A percentile compares a stretch with the other conserved stretches of the same genome.
These are phyloP conservation scores for Fundulus diaphanus DNA, from an alignment of 2,797 vertebrate genomes.

Conservation along the genomic window DNA sequence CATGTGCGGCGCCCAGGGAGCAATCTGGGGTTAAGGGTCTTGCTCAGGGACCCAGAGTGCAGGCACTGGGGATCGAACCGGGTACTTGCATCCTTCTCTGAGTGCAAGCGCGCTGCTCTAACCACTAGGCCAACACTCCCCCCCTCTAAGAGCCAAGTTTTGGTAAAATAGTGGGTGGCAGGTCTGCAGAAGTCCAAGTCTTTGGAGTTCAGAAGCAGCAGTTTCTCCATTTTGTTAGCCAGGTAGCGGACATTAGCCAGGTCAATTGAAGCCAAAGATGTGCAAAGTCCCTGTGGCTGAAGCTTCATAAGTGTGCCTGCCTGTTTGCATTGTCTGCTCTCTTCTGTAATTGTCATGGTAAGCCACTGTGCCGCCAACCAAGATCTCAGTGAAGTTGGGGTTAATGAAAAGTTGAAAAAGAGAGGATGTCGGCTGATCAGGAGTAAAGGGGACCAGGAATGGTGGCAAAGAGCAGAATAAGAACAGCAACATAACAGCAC, in stretches of 20 bases:
- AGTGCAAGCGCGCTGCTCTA: too few relatives aligned
- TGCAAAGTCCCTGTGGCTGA: too few relatives aligned
- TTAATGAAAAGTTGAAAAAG: neutral
- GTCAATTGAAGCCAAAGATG: too few relatives aligned
- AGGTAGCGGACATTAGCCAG: neutral
- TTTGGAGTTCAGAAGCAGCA: neutral
- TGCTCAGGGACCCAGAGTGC: too few relatives aligned
- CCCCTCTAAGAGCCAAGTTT: too few relatives aligned
- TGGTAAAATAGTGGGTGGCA: too few relatives aligned
- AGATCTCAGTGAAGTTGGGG: neutral
- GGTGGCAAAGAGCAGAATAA: neutral
- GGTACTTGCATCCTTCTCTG: too few relatives aligned
- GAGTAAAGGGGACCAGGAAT: neutral
- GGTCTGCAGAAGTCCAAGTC: too few relatives aligned
- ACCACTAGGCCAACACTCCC: too few relatives aligned
- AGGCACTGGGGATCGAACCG: too few relatives aligned
- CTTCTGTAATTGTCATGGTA: neutral
- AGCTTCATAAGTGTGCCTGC: neutral
- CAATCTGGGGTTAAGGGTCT: too few relatives aligned
- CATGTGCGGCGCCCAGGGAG: too few relatives aligned
- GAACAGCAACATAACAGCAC: neutral
- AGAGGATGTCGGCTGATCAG: neutral
- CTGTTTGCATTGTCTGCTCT: neutral
- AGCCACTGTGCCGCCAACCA: neutral
- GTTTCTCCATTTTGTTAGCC: neutral